Evolutionary conservation across 2,113 vertebrate genomes (phyloP), one percentile per base, ranked within the genome.

Genomic region (Pimephales promelas): DNA sequence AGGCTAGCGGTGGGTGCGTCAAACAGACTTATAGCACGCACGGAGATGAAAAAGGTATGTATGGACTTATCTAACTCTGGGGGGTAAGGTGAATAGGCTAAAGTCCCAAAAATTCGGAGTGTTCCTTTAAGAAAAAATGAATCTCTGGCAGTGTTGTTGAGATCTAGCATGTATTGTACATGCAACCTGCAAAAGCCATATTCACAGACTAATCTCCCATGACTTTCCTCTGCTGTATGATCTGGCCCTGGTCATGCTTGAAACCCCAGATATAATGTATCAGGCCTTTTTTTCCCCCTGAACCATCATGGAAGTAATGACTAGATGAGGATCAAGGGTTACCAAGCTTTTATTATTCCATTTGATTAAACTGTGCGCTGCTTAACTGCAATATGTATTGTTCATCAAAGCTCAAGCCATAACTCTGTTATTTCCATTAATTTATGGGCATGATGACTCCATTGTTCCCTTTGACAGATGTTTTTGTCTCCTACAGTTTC

Each of bases 381-480:
- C 47, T 47, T 81, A 81, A 81, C 64, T 34, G 8, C 47, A 81
- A 56, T 34, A 40, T 36, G 31, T 56, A 45, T 80, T 80, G 78
- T 80, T 80, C 40, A 64, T 57, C 20, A 56, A 10, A 75, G 61
- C 70, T 45, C 36, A 56, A 74, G 45, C 52, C 68, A 57, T 28
- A 57, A 66, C 47, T 54, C 81, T 73, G 31, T 59, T 86, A 72
- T 62, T 80, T 74, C 76, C 59, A 83, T 59, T 49, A 2, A 81
- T 70, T 81, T 81, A 81, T 70, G 47, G 47, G 49, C 54, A 59
- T 10, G 28, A 73, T 83, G 70, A 86, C 81, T 75, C 80, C 59
- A 82, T 79, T 84, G 86, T 84, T 87, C 66, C 73, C 49, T 73
- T 73, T 57, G n/a, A 73, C 76, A 64, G 56, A 64, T 72, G 62